Conservation (phyloP, 1,140 invertebrate genomes). For the Drosophila gunungcola region DNA sequence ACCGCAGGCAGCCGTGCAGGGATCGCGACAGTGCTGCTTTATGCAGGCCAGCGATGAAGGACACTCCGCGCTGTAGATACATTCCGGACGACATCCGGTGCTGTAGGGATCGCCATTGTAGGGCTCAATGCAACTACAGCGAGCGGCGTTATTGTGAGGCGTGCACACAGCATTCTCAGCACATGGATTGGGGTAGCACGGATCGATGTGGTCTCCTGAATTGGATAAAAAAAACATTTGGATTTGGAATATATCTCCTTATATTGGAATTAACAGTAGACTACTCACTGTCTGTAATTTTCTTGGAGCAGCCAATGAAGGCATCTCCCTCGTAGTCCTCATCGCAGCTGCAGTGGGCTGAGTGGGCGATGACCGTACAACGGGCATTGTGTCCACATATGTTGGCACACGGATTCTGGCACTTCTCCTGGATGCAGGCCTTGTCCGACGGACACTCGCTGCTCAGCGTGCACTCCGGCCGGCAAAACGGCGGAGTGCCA, state of each 20-base stretch:
- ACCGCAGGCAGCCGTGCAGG: conserved; percentile 94
- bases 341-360: conserved; percentile 91
- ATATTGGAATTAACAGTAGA: too few relatives aligned
- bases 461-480: conserved; percentile 91
- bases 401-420: conserved; percentile 90
- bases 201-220: conserved; percentile 85
- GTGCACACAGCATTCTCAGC: conserved; percentile 92
- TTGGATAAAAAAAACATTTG: not conserved
- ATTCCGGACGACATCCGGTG: conserved; percentile 92
- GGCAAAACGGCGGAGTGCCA: conserved; percentile 90
- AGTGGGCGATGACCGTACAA: conserved; percentile 93
- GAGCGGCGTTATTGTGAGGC: conserved; percentile 88
- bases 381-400: conserved; percentile 92
- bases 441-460: conserved; percentile 90
- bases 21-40: conserved; percentile 93
- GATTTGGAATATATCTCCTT: too few relatives aligned
- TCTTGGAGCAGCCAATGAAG: conserved; percentile 90
- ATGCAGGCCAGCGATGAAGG: conserved; percentile 91
- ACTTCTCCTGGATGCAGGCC: conserved; percentile 93
- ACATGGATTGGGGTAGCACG: conserved; percentile 92
- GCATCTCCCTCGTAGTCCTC: conserved; percentile 92
- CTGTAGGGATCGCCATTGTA: conserved; percentile 93
- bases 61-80: conserved; percentile 92
- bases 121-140: conserved; percentile 93
- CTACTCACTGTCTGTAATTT: conserved; percentile 76